Percentiles rank a stretch among this genome's conserved stretches.
phyloP scores from a whole-genome alignment of 2,888 invertebrate species.

The Anagyrus pseudococci region DNA sequence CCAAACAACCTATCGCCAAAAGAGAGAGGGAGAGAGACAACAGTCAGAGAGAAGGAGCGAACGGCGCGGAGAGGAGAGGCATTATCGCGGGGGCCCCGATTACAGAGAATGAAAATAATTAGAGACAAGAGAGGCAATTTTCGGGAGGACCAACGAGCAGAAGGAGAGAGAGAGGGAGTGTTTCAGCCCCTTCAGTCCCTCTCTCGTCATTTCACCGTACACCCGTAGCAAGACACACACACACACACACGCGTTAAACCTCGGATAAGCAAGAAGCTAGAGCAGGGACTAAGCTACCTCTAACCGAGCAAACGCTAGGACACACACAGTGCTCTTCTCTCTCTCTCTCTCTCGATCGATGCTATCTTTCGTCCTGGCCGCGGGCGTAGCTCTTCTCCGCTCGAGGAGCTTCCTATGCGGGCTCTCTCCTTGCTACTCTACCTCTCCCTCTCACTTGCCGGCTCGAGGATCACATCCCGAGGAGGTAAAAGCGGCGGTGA shows the following conservation, averaged over 20 bases:
- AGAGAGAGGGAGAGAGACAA: too few relatives aligned
- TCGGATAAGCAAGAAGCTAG: too few relatives aligned
- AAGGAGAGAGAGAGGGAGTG: not conserved
- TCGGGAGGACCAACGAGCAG: constrained; percentile 12
- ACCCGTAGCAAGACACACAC: too few relatives aligned
- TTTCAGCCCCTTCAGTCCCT: not conserved
- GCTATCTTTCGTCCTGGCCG: constrained; percentile 38
- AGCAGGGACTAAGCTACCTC: not conserved
- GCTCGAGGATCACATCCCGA: constrained; percentile 33
- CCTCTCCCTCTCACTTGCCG: constrained; percentile 40
- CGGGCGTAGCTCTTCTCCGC: constrained; percentile 16
- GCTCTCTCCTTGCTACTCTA: too few relatives aligned
- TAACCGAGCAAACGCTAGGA: not conserved
- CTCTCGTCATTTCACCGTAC: constrained; percentile 4
- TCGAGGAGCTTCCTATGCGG: constrained; percentile 25
- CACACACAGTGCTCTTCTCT: not conserved
- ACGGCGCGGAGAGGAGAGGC: constrained; percentile 16
- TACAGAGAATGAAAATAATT: constrained; percentile 41
- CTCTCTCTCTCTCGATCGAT: constrained; percentile 35
- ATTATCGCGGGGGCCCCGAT: constrained; percentile 31
- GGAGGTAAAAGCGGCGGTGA: not conserved
- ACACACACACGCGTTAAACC: too few relatives aligned
- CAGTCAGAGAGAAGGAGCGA: not conserved
- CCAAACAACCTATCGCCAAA: too few relatives aligned
- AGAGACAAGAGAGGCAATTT: constrained; percentile 38